These are phyloP conservation scores for Chanos chanos DNA, from an alignment of 2,797 vertebrate genomes.

Conservation along the genomic window DNA sequence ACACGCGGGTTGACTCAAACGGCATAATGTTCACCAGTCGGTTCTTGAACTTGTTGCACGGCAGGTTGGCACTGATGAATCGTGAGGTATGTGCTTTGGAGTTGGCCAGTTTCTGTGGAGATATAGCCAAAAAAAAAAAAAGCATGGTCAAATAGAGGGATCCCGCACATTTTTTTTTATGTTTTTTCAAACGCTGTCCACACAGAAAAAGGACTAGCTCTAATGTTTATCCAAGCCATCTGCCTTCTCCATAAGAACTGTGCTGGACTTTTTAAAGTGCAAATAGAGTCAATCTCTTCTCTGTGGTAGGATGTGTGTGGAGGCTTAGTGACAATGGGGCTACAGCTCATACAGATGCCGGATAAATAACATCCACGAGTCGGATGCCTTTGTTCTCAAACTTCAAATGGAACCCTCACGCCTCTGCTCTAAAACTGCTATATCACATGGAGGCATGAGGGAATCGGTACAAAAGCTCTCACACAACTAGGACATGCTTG, in stretches of 20 bases:
- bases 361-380: constrained; percentile 12
- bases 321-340: not conserved
- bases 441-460: constrained; percentile 1
- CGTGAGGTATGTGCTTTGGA: constrained; percentile 91
- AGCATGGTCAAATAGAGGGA: not conserved
- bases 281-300: too few relatives aligned
- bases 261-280: constrained; percentile 29
- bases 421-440: constrained; percentile 5
- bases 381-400: constrained; percentile 39
- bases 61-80: constrained; percentile 96
- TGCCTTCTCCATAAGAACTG: too few relatives aligned
- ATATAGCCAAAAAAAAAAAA: not conserved
- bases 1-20: constrained; percentile 89
- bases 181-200: too few relatives aligned
- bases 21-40: constrained; percentile 95
- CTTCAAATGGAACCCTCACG: constrained; percentile 28
- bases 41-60: constrained; percentile 98
- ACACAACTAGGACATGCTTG: not conserved
- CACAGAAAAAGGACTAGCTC: too few relatives aligned
- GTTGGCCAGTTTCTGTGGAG: constrained; percentile 80
- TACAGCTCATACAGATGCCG: constrained; percentile 3
- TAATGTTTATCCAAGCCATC: too few relatives aligned
- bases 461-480: constrained; percentile 3
- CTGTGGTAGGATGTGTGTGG: too few relatives aligned
- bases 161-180: not conserved